Percentiles rank a stretch among this genome's conserved stretches.
Conservation (phyloP, 2,888 invertebrate species). For the Adelphocoris suturalis region DNA sequence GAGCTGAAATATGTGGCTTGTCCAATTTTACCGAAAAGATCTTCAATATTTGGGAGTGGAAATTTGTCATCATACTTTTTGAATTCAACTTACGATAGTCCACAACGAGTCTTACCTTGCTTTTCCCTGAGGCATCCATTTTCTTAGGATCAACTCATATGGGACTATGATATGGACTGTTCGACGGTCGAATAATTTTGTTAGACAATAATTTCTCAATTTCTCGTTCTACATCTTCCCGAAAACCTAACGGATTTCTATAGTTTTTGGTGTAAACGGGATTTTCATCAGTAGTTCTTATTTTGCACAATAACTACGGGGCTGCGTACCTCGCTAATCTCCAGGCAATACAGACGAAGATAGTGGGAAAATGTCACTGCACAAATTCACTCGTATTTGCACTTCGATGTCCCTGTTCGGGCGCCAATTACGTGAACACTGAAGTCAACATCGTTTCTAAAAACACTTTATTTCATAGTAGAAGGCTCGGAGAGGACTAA, state of each 20-base stretch:
- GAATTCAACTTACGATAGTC: conserved; percentile 33
- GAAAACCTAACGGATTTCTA: conserved; percentile 17
- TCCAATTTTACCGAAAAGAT: conserved; percentile 5
- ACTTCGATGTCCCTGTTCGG: too few relatives aligned
- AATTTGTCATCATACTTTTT: conserved; percentile 33
- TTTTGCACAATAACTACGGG: too few relatives aligned
- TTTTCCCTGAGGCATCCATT: conserved; percentile 10
- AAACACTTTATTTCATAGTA: too few relatives aligned
- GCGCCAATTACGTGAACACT: too few relatives aligned
- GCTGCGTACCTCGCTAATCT: too few relatives aligned
- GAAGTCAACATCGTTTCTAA: too few relatives aligned
- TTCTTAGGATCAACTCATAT: conserved; percentile 43
- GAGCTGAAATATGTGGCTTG: conserved; percentile 26
- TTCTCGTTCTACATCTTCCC: conserved; percentile 35
- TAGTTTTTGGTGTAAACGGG: neutral
- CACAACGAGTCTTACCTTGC: conserved; percentile 1
- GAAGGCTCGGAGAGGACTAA: too few relatives aligned
- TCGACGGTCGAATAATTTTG: conserved; percentile 42
- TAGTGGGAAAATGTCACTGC: too few relatives aligned
- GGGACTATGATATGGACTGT: neutral
- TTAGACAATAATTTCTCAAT: conserved; percentile 4
- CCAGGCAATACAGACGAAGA: too few relatives aligned
- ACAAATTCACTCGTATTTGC: too few relatives aligned
- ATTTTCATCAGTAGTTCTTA: too few relatives aligned
- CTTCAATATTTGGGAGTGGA: conserved; percentile 47